These are phyloP conservation scores for Musca vetustissima DNA, from an alignment of 1,140 invertebrate genomes.

Conservation along the genomic window DNA sequence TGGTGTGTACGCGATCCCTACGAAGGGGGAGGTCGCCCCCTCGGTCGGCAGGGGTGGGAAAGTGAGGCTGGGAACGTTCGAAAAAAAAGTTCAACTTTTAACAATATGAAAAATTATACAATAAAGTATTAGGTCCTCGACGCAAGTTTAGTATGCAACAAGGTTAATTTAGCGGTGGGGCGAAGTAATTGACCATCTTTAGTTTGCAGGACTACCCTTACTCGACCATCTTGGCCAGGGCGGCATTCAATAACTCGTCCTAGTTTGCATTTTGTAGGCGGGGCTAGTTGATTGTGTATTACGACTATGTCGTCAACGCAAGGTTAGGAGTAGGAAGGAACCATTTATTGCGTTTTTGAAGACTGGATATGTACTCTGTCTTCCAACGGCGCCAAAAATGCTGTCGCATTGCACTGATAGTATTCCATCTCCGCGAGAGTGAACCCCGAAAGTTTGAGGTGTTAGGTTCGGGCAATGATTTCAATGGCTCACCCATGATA, in stretches of 20 bases:
- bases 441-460: neutral
- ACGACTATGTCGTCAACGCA: neutral
- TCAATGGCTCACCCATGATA: conserved; percentile 46
- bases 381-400: conserved; percentile 4
- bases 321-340: neutral
- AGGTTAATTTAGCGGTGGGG: neutral
- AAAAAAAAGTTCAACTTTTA: too few species aligned
- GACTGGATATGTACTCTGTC: neutral
- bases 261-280: conserved; percentile 1
- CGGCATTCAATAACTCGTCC: neutral
- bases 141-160: neutral
- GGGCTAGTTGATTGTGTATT: neutral
- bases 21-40: too few species aligned
- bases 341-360: conserved; percentile 3
- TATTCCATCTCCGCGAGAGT: neutral
- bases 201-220: neutral
- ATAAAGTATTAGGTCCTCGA: too few species aligned
- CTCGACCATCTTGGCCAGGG: neutral
- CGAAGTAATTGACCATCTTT: neutral
- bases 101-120: too few species aligned
- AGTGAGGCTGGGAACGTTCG: too few species aligned
- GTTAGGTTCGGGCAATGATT: conserved; percentile 3
- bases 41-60: too few species aligned
- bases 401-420: neutral
- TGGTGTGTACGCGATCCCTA: too few species aligned